Conservation (phyloP, 2,888 invertebrate species). For the Macrophya annulata region DNA sequence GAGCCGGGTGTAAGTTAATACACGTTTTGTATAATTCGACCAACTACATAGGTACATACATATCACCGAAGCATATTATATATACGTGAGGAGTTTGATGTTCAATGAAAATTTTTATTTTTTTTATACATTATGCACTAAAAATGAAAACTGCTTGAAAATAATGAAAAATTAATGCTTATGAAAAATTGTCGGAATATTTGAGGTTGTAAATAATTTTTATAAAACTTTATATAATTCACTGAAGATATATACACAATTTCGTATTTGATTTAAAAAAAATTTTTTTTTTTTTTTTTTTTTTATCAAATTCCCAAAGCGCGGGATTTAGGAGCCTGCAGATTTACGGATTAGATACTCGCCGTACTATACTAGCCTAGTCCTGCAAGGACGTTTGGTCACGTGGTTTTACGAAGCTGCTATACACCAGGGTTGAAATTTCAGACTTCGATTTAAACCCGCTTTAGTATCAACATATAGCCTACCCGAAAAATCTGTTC, state of each 20-base stretch:
- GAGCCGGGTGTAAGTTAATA: conserved; percentile 45
- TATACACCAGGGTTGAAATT: conserved; percentile 9
- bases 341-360: conserved; percentile 35
- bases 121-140: background rate
- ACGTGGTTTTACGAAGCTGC: conserved; percentile 72
- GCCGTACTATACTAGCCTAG: conserved; percentile 71
- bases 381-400: conserved; percentile 77
- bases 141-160: no score
- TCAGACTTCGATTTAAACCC: background rate
- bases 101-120: background rate
- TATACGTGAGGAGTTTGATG: background rate
- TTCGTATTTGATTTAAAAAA: background rate
- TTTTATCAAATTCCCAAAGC: background rate
- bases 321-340: background rate
- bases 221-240: no score
- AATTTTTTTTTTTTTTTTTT: background rate
- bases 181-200: no score
- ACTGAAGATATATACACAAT: background rate
- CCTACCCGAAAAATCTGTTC: conserved; percentile 75
- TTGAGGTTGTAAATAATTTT: no score
- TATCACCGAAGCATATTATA: background rate
- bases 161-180: no score
- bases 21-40: background rate
- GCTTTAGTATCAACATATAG: conserved; percentile 34
- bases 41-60: no score